Evolutionary conservation across 2,888 invertebrate genomes (phyloP).

Genomic region (Sinelater perroti): DNA sequence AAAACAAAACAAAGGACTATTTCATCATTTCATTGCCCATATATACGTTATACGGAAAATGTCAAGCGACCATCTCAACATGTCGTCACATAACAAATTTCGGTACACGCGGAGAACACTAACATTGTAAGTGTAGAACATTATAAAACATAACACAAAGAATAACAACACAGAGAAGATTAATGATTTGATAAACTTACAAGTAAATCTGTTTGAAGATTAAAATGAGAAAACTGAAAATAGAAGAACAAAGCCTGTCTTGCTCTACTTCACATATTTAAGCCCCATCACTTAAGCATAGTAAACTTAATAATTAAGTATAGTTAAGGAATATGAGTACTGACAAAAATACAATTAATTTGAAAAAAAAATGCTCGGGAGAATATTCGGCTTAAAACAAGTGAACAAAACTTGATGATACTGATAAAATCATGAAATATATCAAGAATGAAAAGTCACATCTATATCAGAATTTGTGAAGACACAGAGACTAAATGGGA

Average conservation of each 20-base stretch:
- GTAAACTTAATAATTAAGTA: too few species aligned
- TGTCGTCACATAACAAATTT: too few species aligned
- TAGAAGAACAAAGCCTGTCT: background rate
- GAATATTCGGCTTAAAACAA: background rate
- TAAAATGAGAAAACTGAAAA: too few species aligned
- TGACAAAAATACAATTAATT: background rate
- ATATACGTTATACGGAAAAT: too few species aligned
- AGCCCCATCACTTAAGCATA: background rate
- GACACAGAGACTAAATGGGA: background rate
- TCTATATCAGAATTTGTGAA: background rate
- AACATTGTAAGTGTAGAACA: too few species aligned
- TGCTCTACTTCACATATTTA: background rate
- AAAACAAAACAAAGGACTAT: background rate
- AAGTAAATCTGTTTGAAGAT: background rate
- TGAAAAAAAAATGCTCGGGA: background rate
- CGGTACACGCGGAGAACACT: too few species aligned
- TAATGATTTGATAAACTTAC: background rate
- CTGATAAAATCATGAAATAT: background rate
- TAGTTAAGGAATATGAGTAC: background rate
- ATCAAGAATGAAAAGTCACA: background rate
- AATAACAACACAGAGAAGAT: conserved; percentile 2
- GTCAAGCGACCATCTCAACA: too few species aligned
- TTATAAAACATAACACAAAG: too few species aligned
- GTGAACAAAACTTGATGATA: background rate
- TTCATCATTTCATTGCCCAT: background rate